These are phyloP conservation scores for Noctilio leporinus DNA, from an alignment of 2,113 vertebrate genomes.

Conservation along the genomic window DNA sequence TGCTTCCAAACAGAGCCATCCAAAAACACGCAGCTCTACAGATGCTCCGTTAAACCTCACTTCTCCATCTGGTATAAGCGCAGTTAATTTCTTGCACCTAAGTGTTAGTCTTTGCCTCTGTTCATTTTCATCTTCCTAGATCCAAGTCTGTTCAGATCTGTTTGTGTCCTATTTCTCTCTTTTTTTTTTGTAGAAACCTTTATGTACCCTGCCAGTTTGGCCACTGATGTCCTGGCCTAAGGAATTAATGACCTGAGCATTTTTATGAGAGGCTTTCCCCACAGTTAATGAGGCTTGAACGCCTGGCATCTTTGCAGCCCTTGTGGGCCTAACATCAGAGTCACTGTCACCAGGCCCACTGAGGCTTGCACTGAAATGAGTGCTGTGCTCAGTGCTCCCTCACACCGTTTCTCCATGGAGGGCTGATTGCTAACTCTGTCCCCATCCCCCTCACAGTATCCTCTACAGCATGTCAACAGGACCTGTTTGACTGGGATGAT, in stretches of 20 bases:
- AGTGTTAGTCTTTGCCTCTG: not conserved
- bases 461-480: accelerated
- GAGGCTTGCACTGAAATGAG: not conserved
- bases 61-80: not conserved
- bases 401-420: accelerated
- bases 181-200: not conserved
- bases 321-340: not conserved
- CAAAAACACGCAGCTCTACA: not conserved
- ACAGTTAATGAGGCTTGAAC: not conserved
- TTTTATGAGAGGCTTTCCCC: not conserved
- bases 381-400: not conserved
- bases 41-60: not conserved
- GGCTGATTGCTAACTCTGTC: not conserved
- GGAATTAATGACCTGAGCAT: not conserved
- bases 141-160: not conserved
- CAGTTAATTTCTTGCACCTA: not conserved
- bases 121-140: not conserved
- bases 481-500: not conserved
- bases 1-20: not conserved
- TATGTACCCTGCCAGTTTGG: not conserved
- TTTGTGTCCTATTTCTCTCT: not conserved
- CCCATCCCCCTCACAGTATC: accelerated
- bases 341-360: not conserved
- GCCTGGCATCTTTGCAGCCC: not conserved
- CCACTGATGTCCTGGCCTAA: not conserved